Evolutionary conservation across 2,797 vertebrate species (phyloP).

Genomic region (Lycodopsis pacificus): DNA sequence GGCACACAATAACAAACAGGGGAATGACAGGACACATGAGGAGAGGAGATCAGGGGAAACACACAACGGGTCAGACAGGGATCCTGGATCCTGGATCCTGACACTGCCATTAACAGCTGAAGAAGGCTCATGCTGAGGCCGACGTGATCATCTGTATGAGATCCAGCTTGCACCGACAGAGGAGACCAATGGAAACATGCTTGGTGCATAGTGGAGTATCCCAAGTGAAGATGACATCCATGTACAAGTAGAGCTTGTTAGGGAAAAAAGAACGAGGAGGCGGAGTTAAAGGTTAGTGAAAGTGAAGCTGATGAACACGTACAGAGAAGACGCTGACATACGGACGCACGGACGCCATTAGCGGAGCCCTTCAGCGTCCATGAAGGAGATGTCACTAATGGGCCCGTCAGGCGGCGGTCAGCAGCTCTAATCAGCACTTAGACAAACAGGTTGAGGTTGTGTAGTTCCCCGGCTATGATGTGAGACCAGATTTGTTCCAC

Average conservation of each 20-base stretch:
- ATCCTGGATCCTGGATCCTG: too few species aligned
- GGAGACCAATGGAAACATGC: not conserved
- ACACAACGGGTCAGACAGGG: too few species aligned
- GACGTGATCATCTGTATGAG: not conserved
- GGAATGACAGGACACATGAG: too few species aligned
- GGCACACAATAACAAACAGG: too few species aligned
- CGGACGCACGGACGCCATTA: slow-evolving; percentile 46
- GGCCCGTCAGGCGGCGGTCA: slow-evolving; percentile 64
- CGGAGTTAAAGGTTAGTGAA: slow-evolving; percentile 30
- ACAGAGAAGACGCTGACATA: slow-evolving; percentile 42
- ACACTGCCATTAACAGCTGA: not conserved
- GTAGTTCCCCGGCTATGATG: slow-evolving; percentile 39
- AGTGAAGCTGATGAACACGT: slow-evolving; percentile 58
- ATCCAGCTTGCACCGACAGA: not conserved
- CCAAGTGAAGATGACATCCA: not conserved
- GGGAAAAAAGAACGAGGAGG: not conserved
- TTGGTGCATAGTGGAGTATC: not conserved
- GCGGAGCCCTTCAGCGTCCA: slow-evolving; percentile 43
- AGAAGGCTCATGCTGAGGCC: not conserved
- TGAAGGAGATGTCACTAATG: slow-evolving; percentile 76
- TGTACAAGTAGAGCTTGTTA: not conserved
- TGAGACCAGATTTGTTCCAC: slow-evolving; percentile 47
- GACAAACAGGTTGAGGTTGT: slow-evolving; percentile 70
- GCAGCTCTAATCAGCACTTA: slow-evolving; percentile 73
- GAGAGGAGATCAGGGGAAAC: too few species aligned